Evolutionary conservation across 2,797 vertebrate genomes (phyloP), one percentile per base, ranked within the genome.

Genomic region (Sebastes vulpes): DNA sequence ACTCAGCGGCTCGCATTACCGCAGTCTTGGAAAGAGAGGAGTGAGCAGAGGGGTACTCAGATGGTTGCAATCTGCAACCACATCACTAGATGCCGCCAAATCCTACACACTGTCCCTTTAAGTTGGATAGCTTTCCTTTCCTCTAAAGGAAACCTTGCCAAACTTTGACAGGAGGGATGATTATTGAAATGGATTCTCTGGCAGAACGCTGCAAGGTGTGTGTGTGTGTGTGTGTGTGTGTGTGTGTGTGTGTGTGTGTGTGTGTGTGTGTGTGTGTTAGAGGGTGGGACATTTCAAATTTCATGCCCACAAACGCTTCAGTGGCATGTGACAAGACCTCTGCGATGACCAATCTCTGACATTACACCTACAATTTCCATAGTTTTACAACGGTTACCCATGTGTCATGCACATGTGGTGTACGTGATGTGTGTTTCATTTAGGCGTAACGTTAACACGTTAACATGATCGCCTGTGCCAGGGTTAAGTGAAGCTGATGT

Each of bases 121-220:
- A 74, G 52, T 12, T 4, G 1, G 6, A 73, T 68, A 67, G 48
- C 28, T 32, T 64, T 38, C 29, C 68, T 66, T 60, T 79, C 6
- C 68, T 53, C 60, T 54, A 63, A 82, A 56, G 66, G 82, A 61
- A 88, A 72, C 54, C 77, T 82, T 86, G 42, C 46, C 84, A 66
- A 75, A 93, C 75, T 85, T 86, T 83, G 72, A 83, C 75, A 85
- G 57, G 9, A 75, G 53, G 28, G 48, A 91, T 90, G 81, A 76
- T 91, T 89, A 89, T 72, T 92, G 81, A 91, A 93, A 93, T 83
- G 50, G 76, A 59, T 64, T 77, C 35, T 63, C 52, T 72, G 50
- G 65, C 53, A 46, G 42, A 57, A 68, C 32, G 42, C 65, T 70
- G 61, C 5, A 70, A 63, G 6, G 46, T 74, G 32, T 81, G 35